These are phyloP conservation scores for Tetrapedia diversipes DNA, from an alignment of 2,888 invertebrate genomes.

Conservation along the genomic window DNA sequence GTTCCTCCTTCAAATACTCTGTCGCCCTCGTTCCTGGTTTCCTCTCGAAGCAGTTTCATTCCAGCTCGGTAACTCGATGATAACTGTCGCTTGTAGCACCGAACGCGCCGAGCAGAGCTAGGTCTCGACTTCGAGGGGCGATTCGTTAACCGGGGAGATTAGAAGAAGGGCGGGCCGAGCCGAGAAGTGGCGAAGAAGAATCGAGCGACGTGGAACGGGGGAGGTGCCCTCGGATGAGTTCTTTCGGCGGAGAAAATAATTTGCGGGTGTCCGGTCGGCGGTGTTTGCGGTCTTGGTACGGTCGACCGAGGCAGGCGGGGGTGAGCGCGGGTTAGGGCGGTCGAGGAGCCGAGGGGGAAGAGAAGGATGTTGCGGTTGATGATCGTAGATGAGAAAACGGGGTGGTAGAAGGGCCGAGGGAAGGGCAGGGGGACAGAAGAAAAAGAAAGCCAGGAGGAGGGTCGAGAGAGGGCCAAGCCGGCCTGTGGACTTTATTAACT, in stretches of 20 bases:
- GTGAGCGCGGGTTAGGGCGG: constrained; percentile 22
- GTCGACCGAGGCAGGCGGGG: constrained; percentile 29
- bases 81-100: neutral
- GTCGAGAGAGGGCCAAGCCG: constrained; percentile 47
- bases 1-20: neutral
- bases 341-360: constrained; percentile 35
- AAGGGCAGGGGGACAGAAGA: constrained; percentile 31
- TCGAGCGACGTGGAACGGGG: constrained; percentile 30
- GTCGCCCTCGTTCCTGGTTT: too few relatives aligned
- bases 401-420: constrained; percentile 53
- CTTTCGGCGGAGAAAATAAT: constrained; percentile 77
- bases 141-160: constrained; percentile 10
- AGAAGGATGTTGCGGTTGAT: constrained; percentile 72
- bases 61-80: too few relatives aligned
- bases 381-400: constrained; percentile 73
- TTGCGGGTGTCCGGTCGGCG: constrained; percentile 77
- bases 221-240: constrained; percentile 70
- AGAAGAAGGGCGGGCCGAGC: constrained; percentile 35
- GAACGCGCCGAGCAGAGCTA: neutral
- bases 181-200: constrained; percentile 12
- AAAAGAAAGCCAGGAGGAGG: constrained; percentile 28
- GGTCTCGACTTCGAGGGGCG: neutral
- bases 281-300: constrained; percentile 75
- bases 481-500: constrained; percentile 75
- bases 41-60: too few relatives aligned